Base-by-base conservation (phyloP, 2,888 invertebrate species). In the Congeria kusceri region DNA sequence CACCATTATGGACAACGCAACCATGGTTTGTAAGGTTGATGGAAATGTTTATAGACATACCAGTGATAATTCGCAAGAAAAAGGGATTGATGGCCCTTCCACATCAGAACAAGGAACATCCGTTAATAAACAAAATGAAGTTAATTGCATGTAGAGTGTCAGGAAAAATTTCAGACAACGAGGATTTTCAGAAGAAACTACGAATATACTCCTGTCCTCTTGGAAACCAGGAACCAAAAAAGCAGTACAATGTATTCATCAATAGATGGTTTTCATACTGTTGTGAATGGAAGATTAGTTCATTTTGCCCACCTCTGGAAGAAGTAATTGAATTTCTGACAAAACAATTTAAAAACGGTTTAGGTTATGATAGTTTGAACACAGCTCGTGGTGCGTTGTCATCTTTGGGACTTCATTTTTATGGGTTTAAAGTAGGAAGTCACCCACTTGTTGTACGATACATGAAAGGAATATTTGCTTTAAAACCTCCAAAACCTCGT, bases 401-500 rank as follows among this genome's bases (percentile, higher is more conserved):
- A 49, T 49, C 75, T 1, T 3, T 75, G 3, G 75, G 67, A 13
- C 7, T 75, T 0, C 28, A 57, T 28, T 49, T 64, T 32, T 64
- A 69, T 58, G 75, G 75, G 25, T 69, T 64, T 69, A 15, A 20
- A 27, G 59, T 62, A 57, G 67, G 80, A 9, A 47, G 20, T 59
- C 72, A 66, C 28, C 76, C 73, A 9, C 15, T 72, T 3, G 68
- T 72, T 0, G 25, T 76, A 11, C 44, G 65, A 47, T 62, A 20
- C 39, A 63, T 75, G 71, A 69, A 75, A 70, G 78, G 78, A 15
- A 44, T 78, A 0, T 78, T 78, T 65, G 20, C 32, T 2, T 20
- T 65, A 15, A 69, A 59, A 53, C 78, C 72, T 15, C 15, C 78
- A 15, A 56, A 57, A 47, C 68, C 68, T 7, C 32, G 32, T 4